phyloP scores from a whole-genome alignment of 2,797 vertebrate genomes.

The Rhinella marina region DNA sequence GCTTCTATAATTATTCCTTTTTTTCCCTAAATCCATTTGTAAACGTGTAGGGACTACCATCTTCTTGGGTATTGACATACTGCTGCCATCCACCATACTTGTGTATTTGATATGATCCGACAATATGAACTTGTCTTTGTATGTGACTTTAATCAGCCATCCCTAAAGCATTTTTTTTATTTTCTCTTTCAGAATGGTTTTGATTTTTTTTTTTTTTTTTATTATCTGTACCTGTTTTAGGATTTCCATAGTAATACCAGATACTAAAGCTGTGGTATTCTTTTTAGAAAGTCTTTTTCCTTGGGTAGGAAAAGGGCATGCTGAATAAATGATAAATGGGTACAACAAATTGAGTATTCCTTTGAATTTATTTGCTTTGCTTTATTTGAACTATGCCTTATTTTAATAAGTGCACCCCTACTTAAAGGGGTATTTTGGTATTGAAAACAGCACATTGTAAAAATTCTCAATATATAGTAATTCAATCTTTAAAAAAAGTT shows the following conservation, averaged over 20 bases:
- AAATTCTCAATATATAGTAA: too few species aligned
- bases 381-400: neutral
- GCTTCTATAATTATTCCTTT: conserved; percentile 21
- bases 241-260: conserved; percentile 70
- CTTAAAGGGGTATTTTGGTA: neutral
- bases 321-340: conserved; percentile 41
- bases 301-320: conserved; percentile 23
- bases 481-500: too few species aligned
- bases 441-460: too few species aligned
- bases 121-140: conserved; percentile 24
- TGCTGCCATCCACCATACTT: neutral
- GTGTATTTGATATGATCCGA: conserved; percentile 24
- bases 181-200: conserved; percentile 43
- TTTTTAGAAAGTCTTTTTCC: conserved; percentile 73
- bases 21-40: conserved; percentile 10
- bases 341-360: conserved; percentile 19
- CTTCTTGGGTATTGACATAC: conserved; percentile 1
- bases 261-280: conserved; percentile 66
- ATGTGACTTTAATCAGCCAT: conserved; percentile 17
- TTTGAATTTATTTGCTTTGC: neutral
- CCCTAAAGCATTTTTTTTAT: conserved; percentile 47
- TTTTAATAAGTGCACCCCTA: neutral
- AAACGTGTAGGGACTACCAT: neutral
- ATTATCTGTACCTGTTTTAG: conserved; percentile 66
- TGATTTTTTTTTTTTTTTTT: conserved; percentile 52